Evolutionary conservation across 1,140 invertebrate genomes (phyloP), one percentile per base, ranked within the genome.

Genomic region (Matsumurasca onukii): DNA sequence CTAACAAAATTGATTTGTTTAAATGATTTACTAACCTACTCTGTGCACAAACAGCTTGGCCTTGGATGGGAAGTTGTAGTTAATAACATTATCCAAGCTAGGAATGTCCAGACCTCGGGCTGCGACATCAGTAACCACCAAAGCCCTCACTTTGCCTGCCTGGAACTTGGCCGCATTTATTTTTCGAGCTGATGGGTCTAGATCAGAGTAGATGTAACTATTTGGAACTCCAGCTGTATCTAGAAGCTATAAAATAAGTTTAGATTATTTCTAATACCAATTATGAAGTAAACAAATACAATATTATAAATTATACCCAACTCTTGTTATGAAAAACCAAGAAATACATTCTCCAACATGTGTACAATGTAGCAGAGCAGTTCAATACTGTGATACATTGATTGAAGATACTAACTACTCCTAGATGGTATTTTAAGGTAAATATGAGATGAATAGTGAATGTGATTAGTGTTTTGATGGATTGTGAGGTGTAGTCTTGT

Each of bases 101-200:
- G 98, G 98, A 77, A 99, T 95, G 80, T 99, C 98, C 31, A 99
- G 91, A 69, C 98, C 98, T 77, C 98, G 83, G 0, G 98, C 97
- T 1, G 98, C 98, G 3, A 99, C 88, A 81, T 99, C 98, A 0
- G 98, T 99, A 0, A 98, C 97, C 15, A 99, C 80, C 2, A 99
- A 79, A 30, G 94, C 90, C 34, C 85, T 85, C 3, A 91, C 88
- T 81, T 90, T 90, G 59, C 86, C 85, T 69, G 86, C 87, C 66
- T 89, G 87, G 82, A 99, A 99, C 78, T 95, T 95, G 0, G 90
- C 93, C 12, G 96, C 88, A 75, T 98, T 95, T 71, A 98, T 97
- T 83, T 98, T 98, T 73, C 98, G 84, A 1, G 97, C 97, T 0
- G 93, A 86, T n/a, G 95, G 87, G 82, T 99, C 97, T 67, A 99